These are phyloP conservation scores for Hydrotaea diabolus DNA, from an alignment of 2,888 invertebrate species.

Conservation along the genomic window DNA sequence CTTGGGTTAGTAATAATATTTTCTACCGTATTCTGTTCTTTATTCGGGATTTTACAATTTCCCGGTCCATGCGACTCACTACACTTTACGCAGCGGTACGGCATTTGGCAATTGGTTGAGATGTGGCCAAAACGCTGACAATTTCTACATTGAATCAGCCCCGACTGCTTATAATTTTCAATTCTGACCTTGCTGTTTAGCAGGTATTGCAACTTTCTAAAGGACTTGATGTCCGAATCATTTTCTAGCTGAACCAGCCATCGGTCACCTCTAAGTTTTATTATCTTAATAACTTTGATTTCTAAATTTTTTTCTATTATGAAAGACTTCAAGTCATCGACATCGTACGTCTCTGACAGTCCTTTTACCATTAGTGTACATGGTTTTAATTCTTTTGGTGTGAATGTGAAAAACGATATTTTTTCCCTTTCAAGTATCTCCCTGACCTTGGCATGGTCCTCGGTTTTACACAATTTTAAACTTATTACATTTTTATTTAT, in stretches of 20 bases:
- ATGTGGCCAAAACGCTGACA: slow-evolving; percentile 21
- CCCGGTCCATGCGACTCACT: background rate
- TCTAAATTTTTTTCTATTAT: background rate
- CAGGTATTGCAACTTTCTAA: background rate
- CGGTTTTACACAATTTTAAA: background rate
- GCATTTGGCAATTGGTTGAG: slow-evolving; percentile 5
- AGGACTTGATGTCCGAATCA: background rate
- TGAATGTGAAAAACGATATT: background rate
- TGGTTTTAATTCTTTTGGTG: background rate
- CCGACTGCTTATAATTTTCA: background rate
- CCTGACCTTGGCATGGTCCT: background rate
- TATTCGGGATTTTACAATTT: background rate
- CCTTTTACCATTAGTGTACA: background rate
- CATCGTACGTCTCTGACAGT: background rate
- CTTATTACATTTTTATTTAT: background rate
- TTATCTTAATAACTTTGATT: background rate
- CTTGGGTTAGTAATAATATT: background rate
- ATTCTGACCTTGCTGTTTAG: background rate
- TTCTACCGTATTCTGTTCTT: background rate
- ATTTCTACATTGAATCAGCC: slow-evolving; percentile 2
- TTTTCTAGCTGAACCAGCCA: background rate
- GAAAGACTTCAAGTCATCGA: background rate
- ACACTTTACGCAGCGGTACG: slow-evolving; percentile 13
- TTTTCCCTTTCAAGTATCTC: background rate
- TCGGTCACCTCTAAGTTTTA: background rate